Evolutionary conservation across 2,797 vertebrate species (phyloP).

Genomic region (Pantherophis vulpinus): DNA sequence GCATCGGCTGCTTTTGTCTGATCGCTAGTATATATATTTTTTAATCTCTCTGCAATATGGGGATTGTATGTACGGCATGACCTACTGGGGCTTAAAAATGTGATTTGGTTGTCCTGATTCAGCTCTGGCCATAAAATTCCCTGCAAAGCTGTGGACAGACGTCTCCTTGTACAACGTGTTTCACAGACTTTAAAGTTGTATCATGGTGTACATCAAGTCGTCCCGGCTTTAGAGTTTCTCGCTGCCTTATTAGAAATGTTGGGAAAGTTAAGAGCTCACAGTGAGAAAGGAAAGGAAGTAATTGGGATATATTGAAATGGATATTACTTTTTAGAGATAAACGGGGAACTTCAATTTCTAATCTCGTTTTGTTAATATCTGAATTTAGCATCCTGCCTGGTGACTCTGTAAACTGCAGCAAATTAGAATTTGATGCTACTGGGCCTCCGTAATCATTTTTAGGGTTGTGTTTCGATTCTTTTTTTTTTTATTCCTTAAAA

Average conservation of each 20-base stretch:
- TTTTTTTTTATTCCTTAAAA: background rate
- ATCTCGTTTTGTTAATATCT: background rate
- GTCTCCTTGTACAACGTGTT: background rate
- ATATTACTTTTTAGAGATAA: background rate
- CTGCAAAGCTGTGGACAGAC: background rate
- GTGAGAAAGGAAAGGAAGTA: background rate
- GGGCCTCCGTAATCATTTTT: background rate
- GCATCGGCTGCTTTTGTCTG: background rate
- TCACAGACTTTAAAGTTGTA: background rate
- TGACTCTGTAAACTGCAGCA: background rate
- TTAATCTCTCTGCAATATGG: background rate
- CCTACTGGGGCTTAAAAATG: background rate
- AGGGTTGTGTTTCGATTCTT: background rate
- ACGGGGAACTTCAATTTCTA: background rate
- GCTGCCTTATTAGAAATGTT: background rate
- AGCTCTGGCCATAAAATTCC: background rate
- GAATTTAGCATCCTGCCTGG: background rate
- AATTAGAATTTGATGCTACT: background rate
- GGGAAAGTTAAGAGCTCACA: background rate
- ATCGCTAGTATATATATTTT: background rate
- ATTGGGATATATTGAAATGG: background rate
- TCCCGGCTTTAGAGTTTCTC: background rate
- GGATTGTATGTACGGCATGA: background rate
- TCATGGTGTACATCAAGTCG: background rate
- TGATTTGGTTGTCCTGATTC: background rate